These are phyloP conservation scores for Myotis planiceps DNA, from an alignment of 2,797 vertebrate species.

Conservation along the genomic window DNA sequence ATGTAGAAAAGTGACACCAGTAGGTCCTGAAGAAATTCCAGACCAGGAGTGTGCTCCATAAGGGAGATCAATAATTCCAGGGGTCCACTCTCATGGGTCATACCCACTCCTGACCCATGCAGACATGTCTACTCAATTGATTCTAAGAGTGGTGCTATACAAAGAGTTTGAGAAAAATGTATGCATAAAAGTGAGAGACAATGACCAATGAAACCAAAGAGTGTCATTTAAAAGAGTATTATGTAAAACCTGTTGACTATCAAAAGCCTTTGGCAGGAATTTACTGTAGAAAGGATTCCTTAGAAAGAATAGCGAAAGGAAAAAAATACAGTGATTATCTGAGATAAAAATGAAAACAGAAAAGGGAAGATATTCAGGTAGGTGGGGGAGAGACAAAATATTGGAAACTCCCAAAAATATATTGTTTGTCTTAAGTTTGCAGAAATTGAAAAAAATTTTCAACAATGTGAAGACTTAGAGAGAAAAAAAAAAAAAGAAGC, in stretches of 20 bases:
- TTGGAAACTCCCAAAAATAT: neutral
- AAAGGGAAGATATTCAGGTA: neutral
- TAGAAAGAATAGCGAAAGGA: neutral
- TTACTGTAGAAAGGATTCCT: neutral
- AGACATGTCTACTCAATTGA: neutral
- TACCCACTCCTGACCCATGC: neutral
- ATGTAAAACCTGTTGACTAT: neutral
- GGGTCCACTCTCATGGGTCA: too few species aligned
- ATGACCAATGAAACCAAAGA: neutral
- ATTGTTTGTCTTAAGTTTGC: neutral
- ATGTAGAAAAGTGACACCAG: neutral
- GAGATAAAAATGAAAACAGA: neutral
- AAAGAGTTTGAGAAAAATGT: neutral
- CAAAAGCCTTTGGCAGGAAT: neutral
- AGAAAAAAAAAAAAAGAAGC: neutral
- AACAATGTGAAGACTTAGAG: neutral
- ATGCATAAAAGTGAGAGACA: neutral
- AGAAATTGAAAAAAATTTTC: neutral
- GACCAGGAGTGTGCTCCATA: accelerated
- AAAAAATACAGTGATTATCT: neutral
- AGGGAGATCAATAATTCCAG: neutral
- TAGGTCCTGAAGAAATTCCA: neutral
- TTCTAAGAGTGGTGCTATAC: neutral
- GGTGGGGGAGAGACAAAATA: neutral
- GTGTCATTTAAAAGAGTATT: neutral